Evolutionary conservation across 2,888 invertebrate species (phyloP).

Genomic region (Terebella lapidaria): DNA sequence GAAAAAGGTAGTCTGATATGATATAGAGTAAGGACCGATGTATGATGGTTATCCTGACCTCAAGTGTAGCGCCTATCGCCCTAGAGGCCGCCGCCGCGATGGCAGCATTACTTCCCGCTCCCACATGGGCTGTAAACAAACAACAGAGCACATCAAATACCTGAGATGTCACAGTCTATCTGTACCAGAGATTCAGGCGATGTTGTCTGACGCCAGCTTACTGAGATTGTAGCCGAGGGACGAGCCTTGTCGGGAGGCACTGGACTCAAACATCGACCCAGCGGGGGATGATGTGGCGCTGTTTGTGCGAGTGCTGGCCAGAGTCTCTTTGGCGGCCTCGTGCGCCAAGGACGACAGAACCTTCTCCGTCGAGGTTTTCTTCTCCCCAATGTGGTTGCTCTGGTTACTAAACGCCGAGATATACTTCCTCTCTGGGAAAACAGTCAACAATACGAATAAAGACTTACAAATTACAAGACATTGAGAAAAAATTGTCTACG

Average conservation of each 20-base stretch:
- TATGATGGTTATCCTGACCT: conserved; percentile 52
- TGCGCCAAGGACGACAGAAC: conserved; percentile 45
- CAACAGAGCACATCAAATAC: no score
- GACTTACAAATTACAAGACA: no score
- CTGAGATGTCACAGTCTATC: no score
- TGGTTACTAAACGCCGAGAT: conserved; percentile 25
- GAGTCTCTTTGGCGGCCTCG: conserved; percentile 42
- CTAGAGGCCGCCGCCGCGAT: conserved; percentile 86
- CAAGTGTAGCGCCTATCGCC: conserved; percentile 89
- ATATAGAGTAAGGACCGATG: no score
- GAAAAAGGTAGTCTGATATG: no score
- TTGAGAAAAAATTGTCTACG: no score
- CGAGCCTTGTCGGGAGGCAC: conserved; percentile 23
- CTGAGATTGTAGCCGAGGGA: conserved; percentile 16
- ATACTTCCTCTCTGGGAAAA: conserved; percentile 25
- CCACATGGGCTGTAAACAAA: conserved; percentile 63
- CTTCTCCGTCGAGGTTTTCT: conserved; percentile 43
- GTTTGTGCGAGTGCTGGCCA: conserved; percentile 6
- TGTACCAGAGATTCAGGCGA: no score
- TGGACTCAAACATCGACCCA: conserved; percentile 41
- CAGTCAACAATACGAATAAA: no score
- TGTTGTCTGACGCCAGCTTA: no score
- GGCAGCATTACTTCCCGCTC: conserved; percentile 75
- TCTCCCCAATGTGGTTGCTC: conserved; percentile 31
- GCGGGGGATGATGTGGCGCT: conserved; percentile 29